phyloP scores from a whole-genome alignment of 1,140 invertebrate genomes.

The Pachypeltis micranthus region DNA sequence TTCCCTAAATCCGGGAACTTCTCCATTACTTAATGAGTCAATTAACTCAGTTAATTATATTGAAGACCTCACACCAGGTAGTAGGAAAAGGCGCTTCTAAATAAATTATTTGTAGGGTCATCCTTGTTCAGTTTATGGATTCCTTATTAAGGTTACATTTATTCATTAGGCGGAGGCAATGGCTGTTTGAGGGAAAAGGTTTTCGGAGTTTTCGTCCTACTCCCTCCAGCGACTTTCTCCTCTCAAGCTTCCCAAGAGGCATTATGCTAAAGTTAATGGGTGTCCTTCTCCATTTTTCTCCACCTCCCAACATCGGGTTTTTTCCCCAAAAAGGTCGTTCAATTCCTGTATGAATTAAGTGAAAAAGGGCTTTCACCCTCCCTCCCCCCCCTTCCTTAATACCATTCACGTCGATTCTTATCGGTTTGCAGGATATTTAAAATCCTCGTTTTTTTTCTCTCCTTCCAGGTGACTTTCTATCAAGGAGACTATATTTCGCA shows the following conservation, averaged over 20 bases:
- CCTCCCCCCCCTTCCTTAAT: too few species aligned
- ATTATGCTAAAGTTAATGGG: conserved; percentile 3
- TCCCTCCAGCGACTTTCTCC: background rate
- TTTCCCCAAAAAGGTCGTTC: too few species aligned
- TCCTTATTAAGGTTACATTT: conserved; percentile 7
- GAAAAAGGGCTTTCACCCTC: background rate
- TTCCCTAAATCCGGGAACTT: too few species aligned
- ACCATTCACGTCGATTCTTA: too few species aligned
- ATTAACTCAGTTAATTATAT: background rate
- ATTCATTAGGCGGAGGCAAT: background rate
- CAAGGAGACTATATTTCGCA: background rate
- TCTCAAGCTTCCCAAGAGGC: background rate
- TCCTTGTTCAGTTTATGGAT: background rate
- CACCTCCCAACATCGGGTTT: background rate
- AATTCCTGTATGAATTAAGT: background rate
- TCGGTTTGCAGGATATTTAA: background rate
- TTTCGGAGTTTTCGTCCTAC: background rate
- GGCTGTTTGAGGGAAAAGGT: background rate
- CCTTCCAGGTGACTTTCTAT: background rate
- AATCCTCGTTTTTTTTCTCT: background rate
- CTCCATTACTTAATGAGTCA: background rate
- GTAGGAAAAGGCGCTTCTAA: background rate
- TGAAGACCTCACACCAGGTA: too few species aligned
- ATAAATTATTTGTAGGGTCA: background rate
- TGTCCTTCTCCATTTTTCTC: background rate